Evolutionary conservation across 1,140 invertebrate genomes (phyloP).

Genomic region (Belonocnema kinseyi): DNA sequence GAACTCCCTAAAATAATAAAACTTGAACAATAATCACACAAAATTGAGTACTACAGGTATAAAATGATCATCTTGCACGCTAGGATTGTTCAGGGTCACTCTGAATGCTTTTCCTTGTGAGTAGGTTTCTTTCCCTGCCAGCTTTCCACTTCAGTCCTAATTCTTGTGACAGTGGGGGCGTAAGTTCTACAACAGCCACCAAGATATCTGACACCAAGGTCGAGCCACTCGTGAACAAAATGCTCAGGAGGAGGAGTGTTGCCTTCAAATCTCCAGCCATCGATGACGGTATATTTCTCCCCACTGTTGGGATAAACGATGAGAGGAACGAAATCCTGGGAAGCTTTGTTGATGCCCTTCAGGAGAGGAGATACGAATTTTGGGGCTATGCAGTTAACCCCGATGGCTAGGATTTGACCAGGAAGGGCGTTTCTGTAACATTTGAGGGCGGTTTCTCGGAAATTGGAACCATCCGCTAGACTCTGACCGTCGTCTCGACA

Average conservation of each 20-base stretch:
- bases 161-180: constrained; percentile 79
- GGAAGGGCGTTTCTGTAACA: constrained; percentile 79
- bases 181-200: constrained; percentile 88
- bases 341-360: constrained; percentile 68
- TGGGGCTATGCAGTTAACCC: constrained; percentile 90
- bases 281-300: constrained; percentile 76
- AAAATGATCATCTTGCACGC: neutral
- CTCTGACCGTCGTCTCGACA: constrained; percentile 82
- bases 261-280: constrained; percentile 79
- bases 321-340: constrained; percentile 70
- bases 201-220: constrained; percentile 82
- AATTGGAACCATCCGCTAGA: constrained; percentile 85
- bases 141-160: constrained; percentile 69
- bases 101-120: neutral
- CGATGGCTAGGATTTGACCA: constrained; percentile 85
- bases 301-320: constrained; percentile 87
- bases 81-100: neutral
- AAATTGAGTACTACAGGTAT: no score
- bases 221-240: constrained; percentile 82
- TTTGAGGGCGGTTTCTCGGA: constrained; percentile 78
- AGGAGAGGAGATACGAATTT: constrained; percentile 78
- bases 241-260: constrained; percentile 76
- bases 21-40: no score
- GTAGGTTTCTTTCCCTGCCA: constrained; percentile 44
- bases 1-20: no score